Evolutionary conservation across 1,140 invertebrate species (phyloP), one percentile per base, ranked within the genome.

Genomic region (Epicauta chinensis): DNA sequence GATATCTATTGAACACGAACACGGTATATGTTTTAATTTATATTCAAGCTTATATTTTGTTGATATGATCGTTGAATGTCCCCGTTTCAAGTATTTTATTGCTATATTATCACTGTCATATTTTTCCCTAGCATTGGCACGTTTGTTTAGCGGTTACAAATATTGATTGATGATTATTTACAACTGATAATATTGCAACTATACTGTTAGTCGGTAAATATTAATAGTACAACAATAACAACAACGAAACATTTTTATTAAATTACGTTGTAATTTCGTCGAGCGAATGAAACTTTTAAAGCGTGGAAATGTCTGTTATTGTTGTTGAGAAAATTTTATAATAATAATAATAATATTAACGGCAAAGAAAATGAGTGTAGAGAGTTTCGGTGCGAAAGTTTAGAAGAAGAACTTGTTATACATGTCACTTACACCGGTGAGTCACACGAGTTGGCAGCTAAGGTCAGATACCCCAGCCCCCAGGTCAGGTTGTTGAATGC

Each of bases 401-500:
- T 47, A 16, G 7, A 38, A 15, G 37, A 57, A 58, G 43, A 61
- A 59, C 59, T 56, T 61, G 59, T 61, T 61, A 56, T 50, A 63
- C 59, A 59, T 65, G 63, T 65, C 63, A 65, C 60, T 63, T 63
- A 50, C 63, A 62, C 46, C 42, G 51, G 44, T 58, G 51, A 59
- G 49, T 59, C 60, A 55, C 55, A 63, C 53, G 56, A 58, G 53
- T 43, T 49, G 49, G 30, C 49, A 43, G 41, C 47, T 29, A 43
- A 50, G 62, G 62, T 61, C 60, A 63, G 59, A 44, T 56, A 55
- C 52, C 51, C 54, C 53, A 23, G 53, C 50, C 52, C 59, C 48
- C 37, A 43, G 65, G 65, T 66, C 65, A 63, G 56, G 59, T 61
- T 64, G 59, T 60, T 64, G 61, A 64, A 66, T 66, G 55, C 59